phyloP scores from a whole-genome alignment of 2,113 vertebrate species.

The Coturnix japonica region DNA sequence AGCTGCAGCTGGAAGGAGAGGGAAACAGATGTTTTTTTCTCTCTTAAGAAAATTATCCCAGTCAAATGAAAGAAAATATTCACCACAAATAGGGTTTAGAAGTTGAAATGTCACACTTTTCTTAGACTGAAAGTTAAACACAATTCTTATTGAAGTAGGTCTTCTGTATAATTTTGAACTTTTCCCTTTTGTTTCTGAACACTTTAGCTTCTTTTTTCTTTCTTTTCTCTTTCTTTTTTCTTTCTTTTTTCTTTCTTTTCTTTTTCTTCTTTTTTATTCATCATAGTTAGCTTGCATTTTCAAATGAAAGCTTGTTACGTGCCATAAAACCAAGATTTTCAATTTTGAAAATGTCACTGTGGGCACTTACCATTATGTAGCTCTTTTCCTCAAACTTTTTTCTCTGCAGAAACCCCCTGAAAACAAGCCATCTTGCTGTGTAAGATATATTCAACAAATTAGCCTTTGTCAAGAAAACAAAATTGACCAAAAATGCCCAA shows the following conservation, averaged over 20 bases:
- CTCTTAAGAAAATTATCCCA: slow-evolving; percentile 55
- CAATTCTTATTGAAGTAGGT: slow-evolving; percentile 22
- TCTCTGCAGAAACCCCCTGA: not conserved
- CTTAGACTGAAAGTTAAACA: slow-evolving; percentile 21
- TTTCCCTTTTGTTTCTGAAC: slow-evolving; percentile 24
- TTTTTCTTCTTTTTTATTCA: not conserved
- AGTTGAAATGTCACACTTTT: slow-evolving; percentile 57
- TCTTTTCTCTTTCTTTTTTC: too few species aligned
- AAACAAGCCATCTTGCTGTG: not conserved
- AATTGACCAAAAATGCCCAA: not conserved
- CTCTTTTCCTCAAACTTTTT: not conserved
- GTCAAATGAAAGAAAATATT: slow-evolving; percentile 52
- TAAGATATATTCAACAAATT: not conserved
- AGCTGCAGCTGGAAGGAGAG: slow-evolving; percentile 47
- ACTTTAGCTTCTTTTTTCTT: slow-evolving; percentile 21
- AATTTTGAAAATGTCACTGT: slow-evolving; percentile 30
- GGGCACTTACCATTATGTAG: not conserved
- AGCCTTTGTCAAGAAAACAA: not conserved
- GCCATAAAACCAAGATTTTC: slow-evolving; percentile 31
- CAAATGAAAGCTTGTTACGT: slow-evolving; percentile 10
- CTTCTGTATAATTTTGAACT: slow-evolving; percentile 51
- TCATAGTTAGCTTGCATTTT: slow-evolving; percentile 23
- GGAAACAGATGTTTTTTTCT: slow-evolving; percentile 43
- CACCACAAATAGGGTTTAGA: slow-evolving; percentile 40
- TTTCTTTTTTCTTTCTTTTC: not conserved